Percentiles rank a stretch among this genome's conserved stretches.
These are phyloP conservation scores for Percina caprodes DNA, from an alignment of 2,113 vertebrate species.

Conservation along the genomic window DNA sequence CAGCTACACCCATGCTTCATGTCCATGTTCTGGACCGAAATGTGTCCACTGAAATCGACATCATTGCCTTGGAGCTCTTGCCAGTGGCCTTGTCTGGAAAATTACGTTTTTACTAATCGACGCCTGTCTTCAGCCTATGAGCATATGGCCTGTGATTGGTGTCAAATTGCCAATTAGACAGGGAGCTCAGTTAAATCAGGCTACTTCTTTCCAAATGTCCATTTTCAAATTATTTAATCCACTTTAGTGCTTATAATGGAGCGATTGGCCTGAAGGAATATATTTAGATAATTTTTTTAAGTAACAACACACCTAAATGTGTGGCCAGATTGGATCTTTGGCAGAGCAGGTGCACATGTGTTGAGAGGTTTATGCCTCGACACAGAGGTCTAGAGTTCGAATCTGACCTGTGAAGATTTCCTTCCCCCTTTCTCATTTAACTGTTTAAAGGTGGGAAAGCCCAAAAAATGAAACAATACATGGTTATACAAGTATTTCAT, in stretches of 20 bases:
- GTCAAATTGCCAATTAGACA: conserved; percentile 44
- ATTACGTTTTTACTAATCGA: conserved; percentile 51
- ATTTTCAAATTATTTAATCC: background rate
- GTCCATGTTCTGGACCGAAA: background rate
- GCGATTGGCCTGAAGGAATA: background rate
- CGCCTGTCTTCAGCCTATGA: conserved; percentile 12
- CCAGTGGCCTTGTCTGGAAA: conserved; percentile 28
- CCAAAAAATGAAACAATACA: no score
- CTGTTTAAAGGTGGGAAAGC: no score
- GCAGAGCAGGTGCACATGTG: no score
- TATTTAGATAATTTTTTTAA: background rate
- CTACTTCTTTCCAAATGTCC: conserved; percentile 1
- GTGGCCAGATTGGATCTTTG: no score
- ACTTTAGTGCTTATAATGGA: background rate
- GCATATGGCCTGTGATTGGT: conserved; percentile 45
- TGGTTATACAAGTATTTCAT: no score
- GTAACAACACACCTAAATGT: background rate
- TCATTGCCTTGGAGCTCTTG: background rate
- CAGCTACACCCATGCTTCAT: background rate
- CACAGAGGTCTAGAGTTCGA: no score
- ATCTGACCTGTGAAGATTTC: no score
- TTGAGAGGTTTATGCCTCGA: no score
- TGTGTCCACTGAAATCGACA: conserved; percentile 7
- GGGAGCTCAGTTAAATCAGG: conserved; percentile 10
- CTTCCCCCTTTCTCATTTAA: no score